Evolutionary conservation across 2,888 invertebrate species (phyloP).

Genomic region (Yponomeuta plumbellus): DNA sequence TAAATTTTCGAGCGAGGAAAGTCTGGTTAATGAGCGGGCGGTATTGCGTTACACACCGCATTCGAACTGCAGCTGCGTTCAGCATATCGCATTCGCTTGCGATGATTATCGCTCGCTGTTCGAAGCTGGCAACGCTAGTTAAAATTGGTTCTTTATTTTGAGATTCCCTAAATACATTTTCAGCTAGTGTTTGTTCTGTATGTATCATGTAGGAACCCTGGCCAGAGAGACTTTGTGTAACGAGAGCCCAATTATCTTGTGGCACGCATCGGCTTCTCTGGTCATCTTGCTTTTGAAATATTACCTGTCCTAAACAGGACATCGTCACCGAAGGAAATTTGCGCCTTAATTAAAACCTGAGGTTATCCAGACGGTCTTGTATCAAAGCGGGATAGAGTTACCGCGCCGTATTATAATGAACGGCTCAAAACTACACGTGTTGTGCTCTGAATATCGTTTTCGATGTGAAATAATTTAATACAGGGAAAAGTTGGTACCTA

Average conservation of each 20-base stretch:
- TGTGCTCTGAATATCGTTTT: not conserved
- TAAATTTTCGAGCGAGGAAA: not conserved
- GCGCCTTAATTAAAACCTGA: slow-evolving; percentile 49
- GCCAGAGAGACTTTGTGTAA: slow-evolving; percentile 41
- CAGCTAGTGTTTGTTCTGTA: not conserved
- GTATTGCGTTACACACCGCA: slow-evolving; percentile 17
- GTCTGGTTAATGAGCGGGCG: slow-evolving; percentile 19
- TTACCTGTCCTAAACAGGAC: slow-evolving; percentile 41
- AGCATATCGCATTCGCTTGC: slow-evolving; percentile 44
- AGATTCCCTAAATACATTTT: not conserved
- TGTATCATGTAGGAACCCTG: slow-evolving; percentile 24
- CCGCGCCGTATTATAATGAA: slow-evolving; percentile 23
- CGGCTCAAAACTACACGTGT: not conserved
- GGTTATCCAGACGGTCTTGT: slow-evolving; percentile 53
- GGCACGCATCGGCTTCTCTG: slow-evolving; percentile 28
- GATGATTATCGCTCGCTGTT: slow-evolving; percentile 15
- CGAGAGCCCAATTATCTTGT: slow-evolving; percentile 53
- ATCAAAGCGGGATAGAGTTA: slow-evolving; percentile 55
- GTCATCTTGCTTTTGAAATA: slow-evolving; percentile 58
- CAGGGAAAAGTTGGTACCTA: not conserved
- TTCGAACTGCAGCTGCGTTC: slow-evolving; percentile 21
- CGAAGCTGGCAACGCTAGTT: no score
- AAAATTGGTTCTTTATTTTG: not conserved
- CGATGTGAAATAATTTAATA: not conserved
- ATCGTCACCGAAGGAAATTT: slow-evolving; percentile 32